Percentiles rank a stretch among this genome's conserved stretches.
These are phyloP conservation scores for Homarus gammarus DNA, from an alignment of 2,888 invertebrate species.

Conservation along the genomic window DNA sequence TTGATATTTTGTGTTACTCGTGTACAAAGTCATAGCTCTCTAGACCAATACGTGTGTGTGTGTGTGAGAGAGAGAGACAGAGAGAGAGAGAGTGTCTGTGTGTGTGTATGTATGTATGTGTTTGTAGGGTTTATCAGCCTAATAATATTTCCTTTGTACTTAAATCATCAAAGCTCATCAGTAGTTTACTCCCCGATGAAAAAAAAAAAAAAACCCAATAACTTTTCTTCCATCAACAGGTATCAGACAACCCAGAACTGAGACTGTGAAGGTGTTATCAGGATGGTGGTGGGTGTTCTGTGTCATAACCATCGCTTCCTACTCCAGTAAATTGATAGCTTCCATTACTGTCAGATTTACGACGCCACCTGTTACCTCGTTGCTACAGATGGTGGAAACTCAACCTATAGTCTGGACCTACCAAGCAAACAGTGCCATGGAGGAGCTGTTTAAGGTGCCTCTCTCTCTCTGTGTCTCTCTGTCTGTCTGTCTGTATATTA, in stretches of 20 bases:
- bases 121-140: too few species aligned
- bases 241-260: constrained; percentile 26
- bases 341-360: constrained; percentile 52
- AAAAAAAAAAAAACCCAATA: background rate
- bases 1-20: too few species aligned
- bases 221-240: constrained; percentile 20
- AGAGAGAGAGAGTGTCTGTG: too few species aligned
- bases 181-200: background rate
- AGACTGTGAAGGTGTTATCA: constrained; percentile 18
- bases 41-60: too few species aligned
- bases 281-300: constrained; percentile 58
- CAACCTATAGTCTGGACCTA: constrained; percentile 39
- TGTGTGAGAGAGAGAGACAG: too few species aligned
- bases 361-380: constrained; percentile 27
- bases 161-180: background rate
- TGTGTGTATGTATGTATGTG: too few species aligned
- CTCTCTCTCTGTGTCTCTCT: too few species aligned
- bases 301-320: constrained; percentile 49
- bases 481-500: too few species aligned
- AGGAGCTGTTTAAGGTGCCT: constrained; percentile 50
- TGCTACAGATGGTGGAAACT: constrained; percentile 48
- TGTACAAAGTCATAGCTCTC: too few species aligned
- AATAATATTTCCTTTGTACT: too few species aligned
- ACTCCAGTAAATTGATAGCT: constrained; percentile 44
- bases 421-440: constrained; percentile 53